These are phyloP conservation scores for Anseranas semipalmata DNA, from an alignment of 2,113 vertebrate species.

Conservation along the genomic window DNA sequence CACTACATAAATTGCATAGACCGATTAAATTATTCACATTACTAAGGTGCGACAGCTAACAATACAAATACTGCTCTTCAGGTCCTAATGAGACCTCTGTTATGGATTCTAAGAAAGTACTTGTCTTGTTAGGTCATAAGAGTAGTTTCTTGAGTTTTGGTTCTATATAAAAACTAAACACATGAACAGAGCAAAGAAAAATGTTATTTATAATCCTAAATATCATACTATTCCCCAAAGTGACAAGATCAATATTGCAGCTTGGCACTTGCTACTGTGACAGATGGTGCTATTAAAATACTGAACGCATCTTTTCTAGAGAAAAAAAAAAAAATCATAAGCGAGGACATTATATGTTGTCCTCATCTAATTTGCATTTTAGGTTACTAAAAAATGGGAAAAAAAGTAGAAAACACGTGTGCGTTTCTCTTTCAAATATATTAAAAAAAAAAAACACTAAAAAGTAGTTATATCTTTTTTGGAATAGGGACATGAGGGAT, in stretches of 20 bases:
- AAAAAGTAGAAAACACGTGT: neutral
- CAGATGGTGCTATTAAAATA: constrained; percentile 77
- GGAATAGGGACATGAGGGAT: neutral
- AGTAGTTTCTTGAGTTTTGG: constrained; percentile 10
- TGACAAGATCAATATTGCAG: constrained; percentile 79
- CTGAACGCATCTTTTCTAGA: constrained; percentile 46
- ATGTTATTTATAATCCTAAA: constrained; percentile 76
- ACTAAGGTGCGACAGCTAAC: neutral
- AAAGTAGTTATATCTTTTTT: neutral
- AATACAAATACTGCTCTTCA: neutral
- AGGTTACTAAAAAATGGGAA: neutral
- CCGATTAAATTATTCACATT: neutral
- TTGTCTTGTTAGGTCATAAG: constrained; percentile 8
- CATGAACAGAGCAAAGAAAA: constrained; percentile 64
- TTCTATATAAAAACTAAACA: constrained; percentile 29
- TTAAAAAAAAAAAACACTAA: neutral
- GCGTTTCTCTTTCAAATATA: neutral
- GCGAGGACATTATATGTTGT: neutral
- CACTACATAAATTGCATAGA: neutral
- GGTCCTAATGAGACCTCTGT: neutral
- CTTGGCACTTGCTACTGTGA: constrained; percentile 61
- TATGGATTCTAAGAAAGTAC: neutral
- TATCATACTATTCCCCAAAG: constrained; percentile 74
- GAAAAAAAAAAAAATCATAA: neutral
- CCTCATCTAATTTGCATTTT: constrained; percentile 28